phyloP scores from a whole-genome alignment of 2,797 vertebrate genomes.

The Rhodeus uyekii region DNA sequence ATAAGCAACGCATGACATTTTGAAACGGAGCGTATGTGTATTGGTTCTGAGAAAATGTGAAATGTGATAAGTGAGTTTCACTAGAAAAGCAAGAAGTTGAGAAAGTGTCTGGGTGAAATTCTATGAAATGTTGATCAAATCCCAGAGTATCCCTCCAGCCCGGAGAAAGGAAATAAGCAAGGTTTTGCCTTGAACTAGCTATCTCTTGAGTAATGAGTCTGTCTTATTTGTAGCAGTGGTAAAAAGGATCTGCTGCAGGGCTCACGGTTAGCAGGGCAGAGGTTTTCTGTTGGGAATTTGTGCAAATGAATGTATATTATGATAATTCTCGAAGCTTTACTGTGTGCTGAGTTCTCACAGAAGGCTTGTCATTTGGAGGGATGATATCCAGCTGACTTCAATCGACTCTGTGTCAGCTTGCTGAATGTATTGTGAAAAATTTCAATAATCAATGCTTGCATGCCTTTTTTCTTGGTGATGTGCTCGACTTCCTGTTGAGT shows the following conservation, averaged over 20 bases:
- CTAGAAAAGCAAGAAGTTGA: slow-evolving; percentile 6
- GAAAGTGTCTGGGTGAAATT: slow-evolving; percentile 21
- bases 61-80: not conserved
- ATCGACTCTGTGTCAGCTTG: not conserved
- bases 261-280: slow-evolving; percentile 16
- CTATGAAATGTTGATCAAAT: slow-evolving; percentile 40
- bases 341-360: not conserved
- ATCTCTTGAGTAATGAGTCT: slow-evolving; percentile 34
- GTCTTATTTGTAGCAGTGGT: slow-evolving; percentile 29
- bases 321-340: slow-evolving; percentile 21
- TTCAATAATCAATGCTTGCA: not conserved
- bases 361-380: slow-evolving; percentile 6
- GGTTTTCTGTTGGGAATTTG: slow-evolving; percentile 23
- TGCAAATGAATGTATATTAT: slow-evolving; percentile 28
- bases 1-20: not conserved
- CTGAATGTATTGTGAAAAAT: slow-evolving; percentile 12
- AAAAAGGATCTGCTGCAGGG: slow-evolving; percentile 24
- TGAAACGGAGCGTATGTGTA: not conserved
- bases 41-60: not conserved
- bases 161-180: slow-evolving; percentile 21
- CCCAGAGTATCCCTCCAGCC: slow-evolving; percentile 14
- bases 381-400: slow-evolving; percentile 23
- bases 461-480: not conserved
- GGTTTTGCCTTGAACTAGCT: slow-evolving; percentile 22
- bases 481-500: slow-evolving; percentile 4